Conservation (phyloP, 2,888 invertebrate species). For the Amblyjoppa proteus region DNA sequence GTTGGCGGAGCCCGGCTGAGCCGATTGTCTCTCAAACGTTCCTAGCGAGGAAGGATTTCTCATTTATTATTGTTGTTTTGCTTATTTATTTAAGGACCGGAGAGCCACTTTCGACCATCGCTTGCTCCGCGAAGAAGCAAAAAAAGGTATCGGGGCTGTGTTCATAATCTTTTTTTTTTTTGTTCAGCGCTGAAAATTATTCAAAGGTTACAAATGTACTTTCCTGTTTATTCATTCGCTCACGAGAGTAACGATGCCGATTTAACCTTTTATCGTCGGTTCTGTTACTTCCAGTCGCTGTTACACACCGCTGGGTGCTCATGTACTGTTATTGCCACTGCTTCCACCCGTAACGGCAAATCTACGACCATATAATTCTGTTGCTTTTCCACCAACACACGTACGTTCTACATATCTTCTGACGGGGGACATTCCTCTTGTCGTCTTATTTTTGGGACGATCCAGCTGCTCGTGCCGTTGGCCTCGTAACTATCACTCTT, state of each 20-base stretch:
- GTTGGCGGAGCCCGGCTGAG: no score
- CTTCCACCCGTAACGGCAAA: conserved; percentile 15
- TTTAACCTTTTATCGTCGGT: conserved; percentile 43
- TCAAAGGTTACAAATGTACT: conserved; percentile 25
- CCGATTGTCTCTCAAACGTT: no score
- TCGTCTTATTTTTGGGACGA: conserved; percentile 60
- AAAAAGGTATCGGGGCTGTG: neutral
- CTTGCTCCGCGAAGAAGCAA: no score
- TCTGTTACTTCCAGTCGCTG: conserved; percentile 18
- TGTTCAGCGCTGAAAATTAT: neutral
- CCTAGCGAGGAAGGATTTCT: no score
- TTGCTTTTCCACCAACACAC: conserved; percentile 53
- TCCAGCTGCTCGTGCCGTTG: conserved; percentile 26
- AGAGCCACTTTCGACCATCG: no score
- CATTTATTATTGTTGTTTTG: no score
- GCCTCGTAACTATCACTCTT: conserved; percentile 46
- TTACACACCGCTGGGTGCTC: conserved; percentile 17
- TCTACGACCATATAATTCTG: neutral
- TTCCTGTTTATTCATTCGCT: conserved; percentile 57
- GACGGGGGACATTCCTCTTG: conserved; percentile 63
- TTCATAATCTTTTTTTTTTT: neutral
- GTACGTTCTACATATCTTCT: conserved; percentile 51
- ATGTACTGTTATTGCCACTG: conserved; percentile 44
- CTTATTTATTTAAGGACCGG: no score
- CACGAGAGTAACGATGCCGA: conserved; percentile 57